Evolutionary conservation across 2,888 invertebrate genomes (phyloP).

Genomic region (Eristalinus aeneus): DNA sequence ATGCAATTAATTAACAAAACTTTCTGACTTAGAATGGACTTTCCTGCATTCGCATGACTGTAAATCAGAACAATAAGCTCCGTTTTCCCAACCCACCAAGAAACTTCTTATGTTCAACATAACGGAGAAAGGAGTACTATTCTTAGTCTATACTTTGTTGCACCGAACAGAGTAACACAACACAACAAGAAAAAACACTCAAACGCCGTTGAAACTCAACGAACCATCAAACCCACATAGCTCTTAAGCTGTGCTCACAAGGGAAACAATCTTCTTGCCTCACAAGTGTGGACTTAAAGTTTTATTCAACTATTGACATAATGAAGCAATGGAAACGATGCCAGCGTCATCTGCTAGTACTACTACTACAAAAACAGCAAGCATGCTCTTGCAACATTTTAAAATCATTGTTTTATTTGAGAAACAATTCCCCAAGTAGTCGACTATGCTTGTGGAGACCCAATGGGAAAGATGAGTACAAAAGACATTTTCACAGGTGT

Average conservation of each 20-base stretch:
- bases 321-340: slow-evolving; percentile 48
- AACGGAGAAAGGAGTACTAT: background rate
- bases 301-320: slow-evolving; percentile 65
- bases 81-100: slow-evolving; percentile 15
- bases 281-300: slow-evolving; percentile 57
- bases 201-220: slow-evolving; percentile 26
- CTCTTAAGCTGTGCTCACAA: slow-evolving; percentile 33
- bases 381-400: slow-evolving; percentile 48
- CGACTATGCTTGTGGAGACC: slow-evolving; percentile 7
- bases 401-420: slow-evolving; percentile 38
- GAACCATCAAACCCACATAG: slow-evolving; percentile 50
- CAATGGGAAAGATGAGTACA: slow-evolving; percentile 13
- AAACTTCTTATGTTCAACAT: slow-evolving; percentile 14
- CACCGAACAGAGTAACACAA: slow-evolving; percentile 22
- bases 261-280: slow-evolving; percentile 31
- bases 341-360: slow-evolving; percentile 11
- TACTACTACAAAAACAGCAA: background rate
- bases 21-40: background rate
- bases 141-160: slow-evolving; percentile 35
- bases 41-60: slow-evolving; percentile 23
- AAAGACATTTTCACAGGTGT: slow-evolving; percentile 55
- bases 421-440: slow-evolving; percentile 28
- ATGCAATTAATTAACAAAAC: slow-evolving; percentile 13
- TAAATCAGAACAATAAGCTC: slow-evolving; percentile 35
- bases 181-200: background rate